Base-by-base conservation (phyloP, 2,888 invertebrate genomes). In the Dolichopus griseipennis region DNA sequence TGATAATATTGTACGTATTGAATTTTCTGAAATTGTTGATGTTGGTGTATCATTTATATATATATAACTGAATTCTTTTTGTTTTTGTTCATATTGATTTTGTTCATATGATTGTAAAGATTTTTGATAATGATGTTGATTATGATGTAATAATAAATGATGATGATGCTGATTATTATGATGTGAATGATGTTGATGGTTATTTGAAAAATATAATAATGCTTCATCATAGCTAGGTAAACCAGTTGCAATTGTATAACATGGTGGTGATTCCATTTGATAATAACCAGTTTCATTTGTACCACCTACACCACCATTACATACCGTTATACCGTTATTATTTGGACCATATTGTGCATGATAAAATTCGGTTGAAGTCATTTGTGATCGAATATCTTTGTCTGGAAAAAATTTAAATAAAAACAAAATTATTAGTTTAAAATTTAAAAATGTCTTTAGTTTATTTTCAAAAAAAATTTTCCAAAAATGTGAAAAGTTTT, bases 221-320 rank as follows among this genome's bases (percentile, higher is more conserved):
- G 87, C 87, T 76, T 87, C 87, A 70, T 85, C 86, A 78, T 87
- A 87, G 70, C 83, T 85, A 61, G 87, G 87, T 69, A 87, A 76
- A 12, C 87, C 87, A 37, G 87, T 86, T 73, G 86, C 87, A 71
- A 87, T 83, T 64, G 87, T 86, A 76, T 87, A 87, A 73, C 85
- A 86, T 61, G 87, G 87, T 70, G 87, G 80, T 64, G 84, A 84
- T 74, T 85, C 86, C 75, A 79, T 78, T 76, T 80, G 79, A 73
- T 78, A 78, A 73, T 79, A 80, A 41, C 75, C 75, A 21, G 76
- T 76, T 70, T 79, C 79, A 20, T 71, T 72, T 43, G 69, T 69
- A 61, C 70, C 69, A 61, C 69, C 69, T 65, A 15, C n/a, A 5
- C 41, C 15, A 65, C 65, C 61, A 62, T 41, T 65, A 66, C 67